These are phyloP conservation scores for Drosophila incognita DNA, from an alignment of 2,888 invertebrate species.

Conservation along the genomic window DNA sequence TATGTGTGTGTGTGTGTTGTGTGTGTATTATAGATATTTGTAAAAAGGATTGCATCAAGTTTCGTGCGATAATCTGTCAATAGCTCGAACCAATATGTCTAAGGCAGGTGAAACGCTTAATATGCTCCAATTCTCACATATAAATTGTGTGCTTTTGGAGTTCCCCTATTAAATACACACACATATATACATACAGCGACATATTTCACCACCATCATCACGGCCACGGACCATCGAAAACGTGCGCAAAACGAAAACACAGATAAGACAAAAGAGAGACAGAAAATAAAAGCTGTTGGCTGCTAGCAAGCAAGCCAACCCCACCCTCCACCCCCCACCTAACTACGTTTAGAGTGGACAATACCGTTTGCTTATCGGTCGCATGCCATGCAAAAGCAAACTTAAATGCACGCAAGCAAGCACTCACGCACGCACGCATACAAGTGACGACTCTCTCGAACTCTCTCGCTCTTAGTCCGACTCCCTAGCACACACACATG, in stretches of 20 bases:
- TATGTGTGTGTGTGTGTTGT: not conserved
- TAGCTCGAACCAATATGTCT: constrained; percentile 40
- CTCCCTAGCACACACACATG: not conserved
- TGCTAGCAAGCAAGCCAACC: constrained; percentile 14
- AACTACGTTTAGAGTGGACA: constrained; percentile 46
- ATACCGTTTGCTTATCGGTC: constrained; percentile 67
- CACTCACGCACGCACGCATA: constrained; percentile 3
- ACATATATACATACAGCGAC: constrained; percentile 8
- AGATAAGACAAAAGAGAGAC: constrained; percentile 64
- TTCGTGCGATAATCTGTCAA: constrained; percentile 9
- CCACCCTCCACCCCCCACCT: constrained; percentile 1
- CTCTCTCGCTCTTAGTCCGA: constrained; percentile 1
- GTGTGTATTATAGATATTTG: not conserved
- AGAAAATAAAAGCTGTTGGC: constrained; percentile 26
- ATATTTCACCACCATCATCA: constrained; percentile 54
- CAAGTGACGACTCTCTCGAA: constrained; percentile 9
- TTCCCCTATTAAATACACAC: not conserved
- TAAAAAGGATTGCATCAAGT: not conserved
- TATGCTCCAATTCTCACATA: constrained; percentile 45
- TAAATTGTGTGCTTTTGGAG: constrained; percentile 10
- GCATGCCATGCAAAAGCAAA: constrained; percentile 48
- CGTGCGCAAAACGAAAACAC: constrained; percentile 75
- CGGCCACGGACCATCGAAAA: constrained; percentile 58
- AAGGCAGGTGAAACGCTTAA: constrained; percentile 52
- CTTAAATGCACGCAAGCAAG: constrained; percentile 11